Conservation (phyloP, 1,140 invertebrate genomes). For the Microplitis demolitor region DNA sequence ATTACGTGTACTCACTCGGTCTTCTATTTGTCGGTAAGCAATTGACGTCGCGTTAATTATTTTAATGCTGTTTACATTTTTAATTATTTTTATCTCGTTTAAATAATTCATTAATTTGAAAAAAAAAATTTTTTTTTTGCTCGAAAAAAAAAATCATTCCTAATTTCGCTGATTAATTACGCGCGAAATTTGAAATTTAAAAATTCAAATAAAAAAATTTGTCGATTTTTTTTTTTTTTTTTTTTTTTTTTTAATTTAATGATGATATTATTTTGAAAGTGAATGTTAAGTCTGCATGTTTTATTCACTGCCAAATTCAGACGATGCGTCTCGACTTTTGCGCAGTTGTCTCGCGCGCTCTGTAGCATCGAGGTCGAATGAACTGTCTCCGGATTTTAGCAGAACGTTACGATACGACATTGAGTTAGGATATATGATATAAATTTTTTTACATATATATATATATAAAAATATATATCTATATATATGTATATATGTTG, state of each 20-base stretch:
- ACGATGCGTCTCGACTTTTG: conserved; percentile 7
- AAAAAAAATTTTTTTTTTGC: neutral
- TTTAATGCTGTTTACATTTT: too few species aligned
- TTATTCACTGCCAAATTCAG: conserved; percentile 8
- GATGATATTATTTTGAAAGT: neutral
- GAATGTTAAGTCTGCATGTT: neutral
- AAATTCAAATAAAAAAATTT: neutral
- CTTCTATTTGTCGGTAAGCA: too few species aligned
- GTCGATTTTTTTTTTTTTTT: neutral
- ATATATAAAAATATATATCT: too few species aligned
- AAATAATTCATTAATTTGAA: too few species aligned
- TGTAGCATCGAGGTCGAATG: conserved; percentile 4
- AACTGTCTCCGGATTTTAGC: neutral
- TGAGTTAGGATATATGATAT: neutral
- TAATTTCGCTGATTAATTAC: conserved; percentile 32
- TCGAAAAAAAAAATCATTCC: too few species aligned
- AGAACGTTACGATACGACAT: neutral
- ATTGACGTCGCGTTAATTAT: too few species aligned
- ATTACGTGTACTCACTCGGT: too few species aligned
- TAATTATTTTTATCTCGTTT: too few species aligned
- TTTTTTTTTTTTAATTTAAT: neutral
- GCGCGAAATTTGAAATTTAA: too few species aligned
- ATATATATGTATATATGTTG: neutral
- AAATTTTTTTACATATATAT: neutral
- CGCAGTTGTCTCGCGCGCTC: conserved; percentile 1